phyloP scores from a whole-genome alignment of 2,797 vertebrate species.

The Tympanoctomys barrerae region DNA sequence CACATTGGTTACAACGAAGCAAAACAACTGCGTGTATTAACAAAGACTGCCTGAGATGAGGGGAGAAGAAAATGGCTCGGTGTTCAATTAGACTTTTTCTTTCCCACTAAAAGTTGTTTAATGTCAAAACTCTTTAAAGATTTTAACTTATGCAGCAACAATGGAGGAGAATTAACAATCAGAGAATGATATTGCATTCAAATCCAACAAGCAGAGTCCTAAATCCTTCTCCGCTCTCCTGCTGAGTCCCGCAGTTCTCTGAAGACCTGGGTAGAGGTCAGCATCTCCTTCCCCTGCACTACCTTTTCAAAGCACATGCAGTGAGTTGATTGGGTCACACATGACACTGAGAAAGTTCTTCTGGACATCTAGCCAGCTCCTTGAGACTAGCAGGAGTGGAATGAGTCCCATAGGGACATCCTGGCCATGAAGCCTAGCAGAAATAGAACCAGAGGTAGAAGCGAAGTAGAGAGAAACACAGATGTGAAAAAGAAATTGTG shows the following conservation, averaged over 20 bases:
- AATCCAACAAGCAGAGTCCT: neutral
- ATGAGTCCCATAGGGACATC: neutral
- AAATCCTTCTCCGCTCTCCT: neutral
- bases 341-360: neutral
- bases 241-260: accelerated
- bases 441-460: neutral
- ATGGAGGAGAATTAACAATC: constrained; percentile 7
- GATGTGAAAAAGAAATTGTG: neutral
- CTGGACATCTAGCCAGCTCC: neutral
- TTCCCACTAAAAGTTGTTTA: neutral
- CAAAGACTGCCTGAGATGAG: constrained; percentile 21
- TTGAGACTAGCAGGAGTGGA: neutral
- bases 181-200: neutral
- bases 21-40: constrained; percentile 11
- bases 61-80: neutral
- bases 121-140: constrained; percentile 33
- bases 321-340: neutral
- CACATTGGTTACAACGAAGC: neutral
- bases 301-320: neutral
- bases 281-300: neutral
- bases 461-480: neutral
- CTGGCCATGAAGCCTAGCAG: neutral
- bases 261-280: neutral
- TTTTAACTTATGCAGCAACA: neutral
- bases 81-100: neutral